Evolutionary conservation across 1,140 invertebrate species (phyloP), one percentile per base, ranked within the genome.

Genomic region (Oppia nitens): DNA sequence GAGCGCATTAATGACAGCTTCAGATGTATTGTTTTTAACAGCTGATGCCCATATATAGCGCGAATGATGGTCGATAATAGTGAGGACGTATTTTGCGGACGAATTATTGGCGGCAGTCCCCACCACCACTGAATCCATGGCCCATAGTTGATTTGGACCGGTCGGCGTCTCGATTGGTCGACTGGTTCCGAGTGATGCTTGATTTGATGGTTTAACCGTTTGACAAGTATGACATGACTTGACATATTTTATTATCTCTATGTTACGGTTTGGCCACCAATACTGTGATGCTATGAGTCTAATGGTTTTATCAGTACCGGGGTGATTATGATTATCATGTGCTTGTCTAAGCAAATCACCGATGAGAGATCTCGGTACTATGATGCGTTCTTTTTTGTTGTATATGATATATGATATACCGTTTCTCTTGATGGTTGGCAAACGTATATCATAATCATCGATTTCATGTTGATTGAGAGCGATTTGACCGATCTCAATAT

Each of bases 251-350:
- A 57, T 49, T 11, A 58, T 24, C 11, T 55, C 48, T 20, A 20
- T 54, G 49, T 11, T 9, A 12, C 14, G 20, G 11, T 57, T 6
- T n/a, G 20, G 20, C 55, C 49, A 57, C 55, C 55, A 57, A 24
- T n/a, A 57, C 11, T 11, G 12, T 12, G 11, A 9, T 54, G n/a
- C 6, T 6, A 57, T 53, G 48, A 57, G 45, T 24, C 26, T 53
- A 12, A n/a, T 9, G 45, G 55, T 57, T 20, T 57, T 57, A 12
- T 24, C 20, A 14, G 26, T 54, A 17, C 55, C 55, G 17, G 25
- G 20, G 29, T 57, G 55, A 45, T 14, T 17, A 17, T 54, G 40
- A n/a, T 56, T 11, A 20, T 58, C 57, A 58, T 58, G 57, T 4
- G 12, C 49, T 9, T 55, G n/a, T n/a, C n/a, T n/a, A n/a, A n/a